Conservation (phyloP, 1,140 invertebrate species). For the Nephotettix cincticeps region DNA sequence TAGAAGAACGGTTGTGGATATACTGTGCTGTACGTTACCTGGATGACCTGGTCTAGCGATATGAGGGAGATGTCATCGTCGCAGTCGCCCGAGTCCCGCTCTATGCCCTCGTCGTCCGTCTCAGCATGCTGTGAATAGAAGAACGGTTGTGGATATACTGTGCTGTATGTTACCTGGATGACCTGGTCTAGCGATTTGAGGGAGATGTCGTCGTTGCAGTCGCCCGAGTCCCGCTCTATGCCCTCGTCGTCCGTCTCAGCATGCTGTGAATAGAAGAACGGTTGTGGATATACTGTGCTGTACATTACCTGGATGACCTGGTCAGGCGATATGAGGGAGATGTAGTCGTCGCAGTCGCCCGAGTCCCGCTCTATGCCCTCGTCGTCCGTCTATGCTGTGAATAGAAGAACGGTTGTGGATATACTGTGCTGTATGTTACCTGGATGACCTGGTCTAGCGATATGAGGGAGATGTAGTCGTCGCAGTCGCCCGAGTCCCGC, state of each 20-base stretch:
- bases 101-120: too few species aligned
- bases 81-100: conserved; percentile 59
- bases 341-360: conserved; percentile 54
- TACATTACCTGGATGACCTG: conserved; percentile 34
- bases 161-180: conserved; percentile 36
- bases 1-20: too few species aligned
- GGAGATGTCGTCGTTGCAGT: conserved; percentile 50
- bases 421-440: too few species aligned
- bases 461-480: conserved; percentile 40
- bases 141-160: too few species aligned
- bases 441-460: conserved; percentile 36
- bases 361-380: conserved; percentile 89
- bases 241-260: conserved; percentile 84
- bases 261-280: too few species aligned
- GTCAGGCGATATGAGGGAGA: conserved; percentile 33
- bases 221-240: conserved; percentile 80
- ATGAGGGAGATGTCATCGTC: conserved; percentile 44
- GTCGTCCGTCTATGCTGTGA: conserved; percentile 78
- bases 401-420: too few species aligned
- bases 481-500: conserved; percentile 70
- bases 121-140: too few species aligned
- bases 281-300: too few species aligned
- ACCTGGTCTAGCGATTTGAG: conserved; percentile 33
- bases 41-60: conserved; percentile 33
- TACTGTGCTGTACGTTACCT: too few species aligned